Evolutionary conservation across 2,888 invertebrate species (phyloP).

Genomic region (Drosophila niveifrons): DNA sequence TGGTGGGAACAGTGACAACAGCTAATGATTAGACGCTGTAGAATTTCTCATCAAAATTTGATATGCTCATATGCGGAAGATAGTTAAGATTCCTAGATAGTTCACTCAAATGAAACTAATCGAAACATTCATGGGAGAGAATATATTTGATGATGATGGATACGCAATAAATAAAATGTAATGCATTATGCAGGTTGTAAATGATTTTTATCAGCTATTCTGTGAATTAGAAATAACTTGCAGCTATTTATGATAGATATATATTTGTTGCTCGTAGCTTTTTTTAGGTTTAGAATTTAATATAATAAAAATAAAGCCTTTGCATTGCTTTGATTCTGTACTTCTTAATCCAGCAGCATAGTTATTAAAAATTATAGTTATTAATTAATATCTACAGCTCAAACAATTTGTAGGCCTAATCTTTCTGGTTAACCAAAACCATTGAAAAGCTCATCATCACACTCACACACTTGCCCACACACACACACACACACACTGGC

Average conservation of each 20-base stretch:
- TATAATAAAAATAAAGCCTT: not conserved
- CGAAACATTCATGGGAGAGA: constrained; percentile 59
- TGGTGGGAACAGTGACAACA: constrained; percentile 60
- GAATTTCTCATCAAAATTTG: constrained; percentile 57
- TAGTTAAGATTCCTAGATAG: constrained; percentile 35
- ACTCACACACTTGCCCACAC: not conserved
- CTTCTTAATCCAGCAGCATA: not conserved
- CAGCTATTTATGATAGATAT: not conserved
- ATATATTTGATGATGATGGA: constrained; percentile 5
- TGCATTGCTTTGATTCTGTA: not conserved
- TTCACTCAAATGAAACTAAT: constrained; percentile 57
- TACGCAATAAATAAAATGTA: not conserved
- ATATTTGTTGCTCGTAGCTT: no score
- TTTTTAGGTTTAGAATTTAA: not conserved
- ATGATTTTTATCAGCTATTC: not conserved
- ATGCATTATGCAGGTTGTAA: not conserved
- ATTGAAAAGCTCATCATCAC: not conserved
- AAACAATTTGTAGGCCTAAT: constrained; percentile 25
- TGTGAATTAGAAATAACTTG: not conserved
- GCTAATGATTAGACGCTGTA: constrained; percentile 58
- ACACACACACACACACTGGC: not conserved
- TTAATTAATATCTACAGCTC: constrained; percentile 23
- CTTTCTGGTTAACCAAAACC: constrained; percentile 27
- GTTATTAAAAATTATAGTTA: constrained; percentile 14
- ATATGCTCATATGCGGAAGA: constrained; percentile 39